A percentile compares a stretch with the other conserved stretches of the same genome.
Evolutionary conservation across 2,113 vertebrate species (phyloP).

Genomic region (Felis catus): F.catus_Fca126_mat1.0 CM031423.1:94375501-94376000

Average conservation of each 20-base stretch:
- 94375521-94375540: background rate
- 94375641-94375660: background rate
- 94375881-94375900: background rate
- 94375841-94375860: background rate
- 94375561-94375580: background rate
- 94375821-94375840: background rate
- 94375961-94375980: background rate
- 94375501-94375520: fast-evolving
- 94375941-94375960: background rate
- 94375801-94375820: background rate
- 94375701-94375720: background rate
- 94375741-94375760: fast-evolving
- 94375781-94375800: background rate
- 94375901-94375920: background rate
- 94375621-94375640: fast-evolving
- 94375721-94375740: background rate
- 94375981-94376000: background rate
- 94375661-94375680: background rate
- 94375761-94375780: fast-evolving
- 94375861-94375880: fast-evolving
- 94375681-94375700: background rate
- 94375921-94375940: background rate
- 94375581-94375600: background rate
- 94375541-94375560: background rate
- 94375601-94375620: background rate